Base-by-base conservation (phyloP, 2,888 invertebrate species). In the Clivina fossor region DNA sequence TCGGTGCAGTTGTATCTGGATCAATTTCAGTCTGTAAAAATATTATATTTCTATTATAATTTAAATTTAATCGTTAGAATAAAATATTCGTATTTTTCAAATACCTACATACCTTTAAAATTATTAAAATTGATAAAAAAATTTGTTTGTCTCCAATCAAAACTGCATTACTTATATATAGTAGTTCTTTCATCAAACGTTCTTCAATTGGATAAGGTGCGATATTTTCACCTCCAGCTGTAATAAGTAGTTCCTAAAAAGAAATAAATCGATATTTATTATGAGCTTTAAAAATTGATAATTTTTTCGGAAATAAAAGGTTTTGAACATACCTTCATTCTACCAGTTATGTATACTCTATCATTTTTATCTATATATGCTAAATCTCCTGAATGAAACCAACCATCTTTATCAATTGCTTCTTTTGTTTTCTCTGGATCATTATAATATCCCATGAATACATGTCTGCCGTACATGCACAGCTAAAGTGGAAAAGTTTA, bases 191-290 rank as follows among this genome's bases (percentile, higher is more conserved):
- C 68, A 88, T 87, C 13, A 95, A 80, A 40, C 78, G 73, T 66
- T 94, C 88, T 74, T 96, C 95, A 63, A 94, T 91, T 24, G 85
- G 82, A 18, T 93, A 86, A 0, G 95, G 94, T 3, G 95, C 83
- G 67, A 92, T 81, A 72, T 95, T 95, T 76, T 95, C 95, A 24
- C 95, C 95, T 22, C 95, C 95, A 38, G 95, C 93, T 1, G 95
- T 96, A 63, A 95, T 94, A 41, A 95, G 77, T 37, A 95, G 70
- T 73, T 95, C 95, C 83, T 80, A 71, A 58, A 65, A 64, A 38
- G 60, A 60, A 58, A n/a, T n/a, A n/a, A n/a, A n/a, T n/a, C n/a
- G n/a, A n/a, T n/a, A n/a, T n/a, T n/a, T n/a, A n/a, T n/a, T n/a
- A n/a, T n/a, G n/a, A n/a, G n/a, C n/a, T n/a, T n/a, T n/a, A n/a